phyloP scores from a whole-genome alignment of 2,797 vertebrate species.

The Catamblyrhynchus diadema region DNA sequence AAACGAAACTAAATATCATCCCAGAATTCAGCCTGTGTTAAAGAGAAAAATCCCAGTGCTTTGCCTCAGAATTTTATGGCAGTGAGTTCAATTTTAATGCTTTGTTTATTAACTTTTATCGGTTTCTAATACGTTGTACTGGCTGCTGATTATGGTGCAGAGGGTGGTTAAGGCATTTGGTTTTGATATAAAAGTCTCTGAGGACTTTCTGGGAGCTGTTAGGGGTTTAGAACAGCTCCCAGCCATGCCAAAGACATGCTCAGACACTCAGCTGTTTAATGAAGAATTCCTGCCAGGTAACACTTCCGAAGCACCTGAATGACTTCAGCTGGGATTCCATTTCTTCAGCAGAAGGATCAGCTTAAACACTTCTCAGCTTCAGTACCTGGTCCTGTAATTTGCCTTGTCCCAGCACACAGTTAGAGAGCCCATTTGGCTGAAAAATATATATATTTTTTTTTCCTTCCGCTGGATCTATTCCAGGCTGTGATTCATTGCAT shows the following conservation, averaged over 20 bases:
- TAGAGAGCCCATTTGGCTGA: background rate
- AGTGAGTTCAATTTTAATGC: background rate
- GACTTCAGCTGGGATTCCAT: background rate
- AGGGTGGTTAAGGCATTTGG: conserved; percentile 1
- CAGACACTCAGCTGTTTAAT: background rate
- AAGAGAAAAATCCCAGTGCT: background rate
- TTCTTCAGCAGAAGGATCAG: background rate
- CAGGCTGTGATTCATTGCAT: background rate
- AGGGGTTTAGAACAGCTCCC: background rate
- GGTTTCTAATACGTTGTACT: background rate
- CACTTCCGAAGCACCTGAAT: background rate
- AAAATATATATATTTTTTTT: rapidly evolving
- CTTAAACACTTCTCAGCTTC: background rate
- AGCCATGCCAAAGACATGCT: background rate
- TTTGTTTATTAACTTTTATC: conserved; percentile 9
- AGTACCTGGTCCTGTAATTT: rapidly evolving
- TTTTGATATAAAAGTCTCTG: background rate
- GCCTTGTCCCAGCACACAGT: background rate
- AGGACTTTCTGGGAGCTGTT: conserved; percentile 8
- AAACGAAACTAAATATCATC: background rate
- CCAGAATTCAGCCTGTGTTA: background rate
- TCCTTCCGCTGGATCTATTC: background rate
- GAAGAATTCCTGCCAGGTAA: background rate
- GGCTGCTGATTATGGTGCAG: background rate
- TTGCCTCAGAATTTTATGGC: background rate